A percentile compares a stretch with the other conserved stretches of the same genome.
These are phyloP conservation scores for Epizoanthus rinbou DNA, from an alignment of 92 coral and sea anemone species.

Conservation along the genomic window DNA sequence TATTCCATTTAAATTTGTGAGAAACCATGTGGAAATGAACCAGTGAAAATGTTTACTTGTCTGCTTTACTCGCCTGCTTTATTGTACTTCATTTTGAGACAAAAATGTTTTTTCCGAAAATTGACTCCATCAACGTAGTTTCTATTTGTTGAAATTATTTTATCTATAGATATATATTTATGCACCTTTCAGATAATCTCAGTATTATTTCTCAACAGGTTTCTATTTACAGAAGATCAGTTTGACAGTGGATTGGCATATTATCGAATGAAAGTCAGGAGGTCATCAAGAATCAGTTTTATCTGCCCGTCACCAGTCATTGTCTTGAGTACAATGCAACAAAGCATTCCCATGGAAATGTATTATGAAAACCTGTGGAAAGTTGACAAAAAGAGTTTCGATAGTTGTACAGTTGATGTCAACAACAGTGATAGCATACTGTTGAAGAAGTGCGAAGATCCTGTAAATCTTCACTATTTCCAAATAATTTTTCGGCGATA, in stretches of 20 bases:
- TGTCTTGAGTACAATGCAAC: background rate
- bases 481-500: background rate
- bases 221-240: background rate
- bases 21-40: no score
- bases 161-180: no score
- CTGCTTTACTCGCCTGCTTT: no score
- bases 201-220: background rate
- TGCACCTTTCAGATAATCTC: no score
- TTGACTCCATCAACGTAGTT: no score
- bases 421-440: background rate
- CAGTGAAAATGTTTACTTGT: no score
- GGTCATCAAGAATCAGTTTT: background rate
- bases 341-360: background rate
- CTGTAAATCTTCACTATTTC: background rate
- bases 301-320: background rate
- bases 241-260: slow-evolving; percentile 8
- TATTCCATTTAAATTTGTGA: no score
- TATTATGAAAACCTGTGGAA: background rate
- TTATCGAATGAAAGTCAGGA: background rate
- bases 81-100: no score
- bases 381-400: background rate
- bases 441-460: background rate
- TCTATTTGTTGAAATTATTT: no score
- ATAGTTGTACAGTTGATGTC: background rate
- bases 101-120: no score